Evolutionary conservation across 2,888 invertebrate genomes (phyloP).

Genomic region (Xestoiulus laeticollis): DNA sequence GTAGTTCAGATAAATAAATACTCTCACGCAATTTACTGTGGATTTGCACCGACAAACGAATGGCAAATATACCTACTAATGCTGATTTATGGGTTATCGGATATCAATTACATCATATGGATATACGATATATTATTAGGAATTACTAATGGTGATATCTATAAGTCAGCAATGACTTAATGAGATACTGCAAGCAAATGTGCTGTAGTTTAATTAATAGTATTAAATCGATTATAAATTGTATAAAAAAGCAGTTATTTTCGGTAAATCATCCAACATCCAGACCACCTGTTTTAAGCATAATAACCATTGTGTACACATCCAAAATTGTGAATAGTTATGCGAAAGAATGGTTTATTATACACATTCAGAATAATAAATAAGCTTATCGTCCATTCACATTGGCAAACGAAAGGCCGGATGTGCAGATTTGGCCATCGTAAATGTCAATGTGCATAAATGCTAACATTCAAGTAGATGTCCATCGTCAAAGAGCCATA

Average conservation of each 20-base stretch:
- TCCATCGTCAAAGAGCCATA: background rate
- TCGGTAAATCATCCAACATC: too few species aligned
- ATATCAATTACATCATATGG: background rate
- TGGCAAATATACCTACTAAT: background rate
- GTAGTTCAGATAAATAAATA: background rate
- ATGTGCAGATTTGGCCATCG: too few species aligned
- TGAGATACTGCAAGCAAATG: background rate
- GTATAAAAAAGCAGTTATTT: too few species aligned
- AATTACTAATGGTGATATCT: background rate
- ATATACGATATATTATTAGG: background rate
- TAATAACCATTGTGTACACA: too few species aligned
- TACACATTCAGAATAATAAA: too few species aligned
- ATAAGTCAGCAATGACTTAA: background rate
- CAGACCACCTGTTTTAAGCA: too few species aligned
- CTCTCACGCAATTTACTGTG: background rate
- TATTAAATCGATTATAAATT: too few species aligned
- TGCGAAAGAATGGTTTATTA: too few species aligned
- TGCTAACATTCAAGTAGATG: background rate
- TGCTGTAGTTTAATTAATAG: too few species aligned
- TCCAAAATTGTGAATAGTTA: too few species aligned
- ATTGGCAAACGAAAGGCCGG: too few species aligned
- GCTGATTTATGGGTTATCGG: background rate
- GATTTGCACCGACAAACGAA: background rate
- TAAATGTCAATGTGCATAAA: background rate
- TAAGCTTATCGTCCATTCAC: too few species aligned